Evolutionary conservation across 2,113 vertebrate genomes (phyloP), one percentile per base, ranked within the genome.

Genomic region (Dicentrarchus labrax): DNA sequence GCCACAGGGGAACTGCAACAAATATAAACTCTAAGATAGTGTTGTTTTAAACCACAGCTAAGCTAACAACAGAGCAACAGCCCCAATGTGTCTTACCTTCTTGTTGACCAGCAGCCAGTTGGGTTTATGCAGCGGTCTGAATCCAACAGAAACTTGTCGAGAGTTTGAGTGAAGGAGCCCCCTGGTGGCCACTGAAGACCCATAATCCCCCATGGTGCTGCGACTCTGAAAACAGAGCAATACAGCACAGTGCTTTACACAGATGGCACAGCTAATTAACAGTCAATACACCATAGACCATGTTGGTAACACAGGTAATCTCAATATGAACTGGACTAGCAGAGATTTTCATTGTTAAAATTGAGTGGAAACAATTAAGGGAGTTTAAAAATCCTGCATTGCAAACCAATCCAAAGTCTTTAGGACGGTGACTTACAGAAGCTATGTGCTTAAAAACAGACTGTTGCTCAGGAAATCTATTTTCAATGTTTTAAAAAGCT

Each of bases 51-150:
- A 56, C 38, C 15, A 10, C 39, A 19, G 39, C 10, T n/a, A 0
- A 11, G 36, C 17, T 22, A 56, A 45, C 0, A 10, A 65, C 45
- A 47, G 19, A 19, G 17, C 51, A 50, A 15, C n/a, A 85, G 38
- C 15, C 3, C 12, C 0, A 12, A 0, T 22, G 48, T 9, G 3
- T 57, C 39, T 54, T 75, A 99, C 98, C 97, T 97, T 99, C 93
- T 95, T 99, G 91, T 75, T 95, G 89, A 98, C 96, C n/a, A 96
- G 71, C 41, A 99, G 94, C 98, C 98, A 99, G 88, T 96, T 96
- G 8, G 98, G 97, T 91, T 99, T 99, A 88, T 99, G 98, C 17
- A 99, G 91, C 0, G 98, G 97, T 72, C 95, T 96, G 94, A 99
- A 99, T 5, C 97, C 96, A 45, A 96, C 87, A 50, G 96, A 94